Base-by-base conservation (phyloP, 2,888 invertebrate genomes). In the Agelastica alni region DNA sequence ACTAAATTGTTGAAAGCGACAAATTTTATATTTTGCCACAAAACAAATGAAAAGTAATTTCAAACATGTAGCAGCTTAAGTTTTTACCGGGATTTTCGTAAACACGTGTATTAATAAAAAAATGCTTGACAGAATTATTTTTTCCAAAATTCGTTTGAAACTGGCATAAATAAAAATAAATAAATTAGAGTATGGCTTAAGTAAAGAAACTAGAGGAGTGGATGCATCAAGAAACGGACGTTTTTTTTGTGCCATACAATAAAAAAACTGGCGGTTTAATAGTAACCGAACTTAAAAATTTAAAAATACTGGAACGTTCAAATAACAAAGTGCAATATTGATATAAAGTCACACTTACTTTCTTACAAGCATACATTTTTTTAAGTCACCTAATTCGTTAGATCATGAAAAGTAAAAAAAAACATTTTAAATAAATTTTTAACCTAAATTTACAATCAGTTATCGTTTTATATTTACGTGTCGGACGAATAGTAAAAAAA, bases 311-410 rank as follows among this genome's bases (percentile, higher is more conserved):
- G 49, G 41, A 49, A 30, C 20, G 31, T 32, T 32, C 14, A 42
- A 49, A 32, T 41, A 59, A 56, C 36, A 36, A 59, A 49, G 45
- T 48, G 51, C 54, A 51, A 53, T 51, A 45, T 46, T 49, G 53
- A 49, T 60, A 58, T 54, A 53, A 52, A 52, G 37, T 42, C 56
- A 59, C 53, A 51, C 47, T 56, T 45, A 56, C 45, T 56, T n/a
- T 56, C 56, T 51, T 53, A 58, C 36, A 56, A 57, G 45, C 39
- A 53, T 44, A 34, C 10, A n/a, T 36, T 28, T 26, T 10, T 34
- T 41, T 49, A 49, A 49, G 32, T 32, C 32, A 22, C 49, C 31
- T 31, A 32, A n/a, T 41, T 41, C 20, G 14, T 16, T 41, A 41
- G 20, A 4, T 49, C 20, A 20, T 32, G 20, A 31, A 41, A 12